These are phyloP conservation scores for Pristionchus entomophagus DNA, from an alignment of 2,888 invertebrate genomes.

Conservation along the genomic window DNA sequence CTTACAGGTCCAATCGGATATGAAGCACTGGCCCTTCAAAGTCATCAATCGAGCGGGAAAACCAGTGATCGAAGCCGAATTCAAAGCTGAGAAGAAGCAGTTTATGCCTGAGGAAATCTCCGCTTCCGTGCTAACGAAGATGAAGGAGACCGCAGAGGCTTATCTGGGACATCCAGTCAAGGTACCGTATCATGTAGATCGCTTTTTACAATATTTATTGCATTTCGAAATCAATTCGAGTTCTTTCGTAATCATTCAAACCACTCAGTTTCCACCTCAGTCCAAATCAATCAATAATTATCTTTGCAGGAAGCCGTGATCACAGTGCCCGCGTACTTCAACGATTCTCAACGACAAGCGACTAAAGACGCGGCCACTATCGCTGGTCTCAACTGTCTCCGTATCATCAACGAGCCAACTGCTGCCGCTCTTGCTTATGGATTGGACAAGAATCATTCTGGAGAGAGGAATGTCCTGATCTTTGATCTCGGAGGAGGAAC, in stretches of 20 bases:
- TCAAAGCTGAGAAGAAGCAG: constrained; percentile 80
- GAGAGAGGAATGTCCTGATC: constrained; percentile 68
- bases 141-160: too few species aligned
- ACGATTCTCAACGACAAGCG: constrained; percentile 83
- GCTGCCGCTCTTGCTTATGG: constrained; percentile 88
- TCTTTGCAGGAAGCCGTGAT: constrained; percentile 84
- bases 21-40: constrained; percentile 75
- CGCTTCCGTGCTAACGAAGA: constrained; percentile 54
- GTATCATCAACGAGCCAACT: constrained; percentile 79
- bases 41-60: constrained; percentile 65
- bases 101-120: constrained; percentile 47
- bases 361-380: constrained; percentile 79
- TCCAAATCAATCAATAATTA: neutral
- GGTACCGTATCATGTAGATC: neutral
- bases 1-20: constrained; percentile 68
- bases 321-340: constrained; percentile 89
- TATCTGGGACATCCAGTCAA: constrained; percentile 61
- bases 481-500: constrained; percentile 72
- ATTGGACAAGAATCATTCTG: constrained; percentile 74
- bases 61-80: constrained; percentile 81
- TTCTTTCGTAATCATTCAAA: too few species aligned
- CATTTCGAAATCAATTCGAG: too few species aligned
- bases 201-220: too few species aligned
- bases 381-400: constrained; percentile 78
- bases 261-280: too few species aligned